Evolutionary conservation across 1,140 invertebrate genomes (phyloP), one percentile per base, ranked within the genome.

Genomic region (Camponotus pennsylvanicus): DNA sequence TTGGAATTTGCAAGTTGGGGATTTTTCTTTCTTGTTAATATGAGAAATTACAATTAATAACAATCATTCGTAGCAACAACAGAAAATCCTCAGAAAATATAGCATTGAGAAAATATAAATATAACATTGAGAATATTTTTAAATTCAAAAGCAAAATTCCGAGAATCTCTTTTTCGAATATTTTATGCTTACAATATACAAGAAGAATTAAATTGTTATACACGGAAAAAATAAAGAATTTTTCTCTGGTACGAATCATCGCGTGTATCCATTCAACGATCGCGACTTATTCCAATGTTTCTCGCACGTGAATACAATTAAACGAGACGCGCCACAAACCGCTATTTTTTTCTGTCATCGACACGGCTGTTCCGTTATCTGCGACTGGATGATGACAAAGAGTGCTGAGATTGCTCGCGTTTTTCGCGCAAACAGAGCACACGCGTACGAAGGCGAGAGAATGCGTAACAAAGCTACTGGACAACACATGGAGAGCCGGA

Each of bases 381-480:
- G 66, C 5, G 9, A 55, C 6, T 11, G 32, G 59, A 75, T 13
- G 27, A 32, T 52, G 69, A 83, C 79, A 73, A 73, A 85, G 75
- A 67, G 63, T 61, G 69, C 55, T 61, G 69, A 83, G 79, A 83
- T 75, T 61, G 79, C 69, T 83, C 27, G 55, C 27, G 55, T 7
- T 80, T 80, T 80, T 80, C 66, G 66, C 66, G 66, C 37, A 42
- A 80, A 71, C 66, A 70, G 37, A 27, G 27, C 5, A 34, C 11
- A 4, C 15, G n/a, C 32, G 8, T 32, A 21, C 40, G 21, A 6
- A 45, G 66, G 13, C 15, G 55, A 32, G 5, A 32, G 63, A 77
- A 87, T 37, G 77, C 15, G 69, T 90, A 88, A 93, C 90, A 92
- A 92, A 93, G 92, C 87, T 64, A 18, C 70, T 71, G 70, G 86